Evolutionary conservation across 2,888 invertebrate genomes (phyloP), one percentile per base, ranked within the genome.

Genomic region (Dryococelus australis): DNA sequence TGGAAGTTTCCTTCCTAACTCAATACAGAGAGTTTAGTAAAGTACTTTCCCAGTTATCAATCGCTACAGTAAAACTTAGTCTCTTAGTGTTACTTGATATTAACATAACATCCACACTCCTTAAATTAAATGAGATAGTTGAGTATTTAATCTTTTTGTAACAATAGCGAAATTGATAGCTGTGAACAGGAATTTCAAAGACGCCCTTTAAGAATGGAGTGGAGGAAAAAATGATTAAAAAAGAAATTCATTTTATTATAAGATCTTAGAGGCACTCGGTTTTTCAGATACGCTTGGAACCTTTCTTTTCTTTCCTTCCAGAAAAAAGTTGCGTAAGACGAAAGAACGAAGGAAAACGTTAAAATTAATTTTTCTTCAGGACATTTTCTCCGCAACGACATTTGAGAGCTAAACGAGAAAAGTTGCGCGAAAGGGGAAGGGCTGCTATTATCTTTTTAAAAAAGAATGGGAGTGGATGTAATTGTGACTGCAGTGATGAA

Each of bases 231-330:
- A 65, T 65, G 1, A 65, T 65, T 65, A 65, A 65, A 20, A 65
- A 65, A 65, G 65, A 24, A 65, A 65, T 24, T 24, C 24, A 3
- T 24, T n/a, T 65, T 51, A 16, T n/a, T 65, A 65, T 16, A 65
- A 65, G 65, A 65, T 65, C 65, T 65, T 65, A 2, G 24, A 24
- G 16, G 65, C 65, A n/a, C 65, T 65, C 20, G 65, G 65, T 65
- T 65, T 65, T 65, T 65, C 65, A 65, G 65, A n/a, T 24, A 65
- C 65, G 65, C 65, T 65, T 65, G 65, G 65, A n/a, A 65, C 65
- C 6, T 65, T 65, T 65, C 6, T 65, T 65, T 65, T 65, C 65
- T 65, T 65, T 65, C 8, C 65, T 65, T 65, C 65, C 20, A 65
- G 65, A 24, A 65, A 65, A 65, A n/a, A 65, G 16, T 16, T 65